Base-by-base conservation (phyloP, 2,113 vertebrate species). In the Falcunculus frontatus region DNA sequence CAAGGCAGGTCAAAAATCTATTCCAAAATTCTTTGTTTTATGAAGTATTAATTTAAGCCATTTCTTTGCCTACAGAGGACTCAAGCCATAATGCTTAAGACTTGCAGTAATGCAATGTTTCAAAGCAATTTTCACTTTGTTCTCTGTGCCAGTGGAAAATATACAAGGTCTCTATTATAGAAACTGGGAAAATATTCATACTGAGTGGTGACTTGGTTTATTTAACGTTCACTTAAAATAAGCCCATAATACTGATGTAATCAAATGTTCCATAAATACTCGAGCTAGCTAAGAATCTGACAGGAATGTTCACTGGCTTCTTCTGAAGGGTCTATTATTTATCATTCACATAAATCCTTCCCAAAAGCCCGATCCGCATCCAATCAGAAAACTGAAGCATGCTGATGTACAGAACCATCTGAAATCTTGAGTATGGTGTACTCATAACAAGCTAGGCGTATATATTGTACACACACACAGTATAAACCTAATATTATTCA, bases 161-260 rank as follows among this genome's bases (percentile, higher is more conserved):
- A 75, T 41, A 68, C 32, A 56, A 80, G 57, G 33, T 72, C 67
- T 90, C 29, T 79, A 52, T 63, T 37, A 37, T 22, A 88, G 44
- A 91, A 92, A 75, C 29, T 21, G 10, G 84, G 37, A 59, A 91
- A 94, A 85, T 72, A 84, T 79, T 85, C 46, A 23, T 35, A 72
- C n/a, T 26, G 18, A 96, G 57, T 52, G 16, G 30, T 82, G 56
- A 41, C 41, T 93, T 91, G 41, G 52, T 91, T 90, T 81, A 88
- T 72, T 76, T 65, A 83, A 87, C 35, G 25, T 62, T 93, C 59
- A 69, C 41, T 90, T 93, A 93, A 82, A 94, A 90, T 90, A 94
- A 94, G 37, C 13, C 50, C 60, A 44, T 80, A 84, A 79, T 89
- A 65, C 84, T 90, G 95, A 60, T 25, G 41, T 83, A 95, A 94